These are phyloP conservation scores for Neoarius graeffei DNA, from an alignment of 2,113 vertebrate species.

Conservation along the genomic window DNA sequence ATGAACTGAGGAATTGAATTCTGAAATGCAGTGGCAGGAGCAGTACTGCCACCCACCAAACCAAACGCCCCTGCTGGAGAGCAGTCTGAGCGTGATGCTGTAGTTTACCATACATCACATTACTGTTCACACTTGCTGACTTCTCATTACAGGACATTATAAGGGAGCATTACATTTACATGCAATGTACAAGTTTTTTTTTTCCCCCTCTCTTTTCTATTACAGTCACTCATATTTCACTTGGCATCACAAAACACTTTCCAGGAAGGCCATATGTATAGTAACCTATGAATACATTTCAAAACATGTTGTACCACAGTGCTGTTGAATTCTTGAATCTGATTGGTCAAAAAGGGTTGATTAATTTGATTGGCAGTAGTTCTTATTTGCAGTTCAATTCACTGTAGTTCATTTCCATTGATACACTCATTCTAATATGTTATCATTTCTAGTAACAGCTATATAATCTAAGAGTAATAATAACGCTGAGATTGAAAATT, in stretches of 20 bases:
- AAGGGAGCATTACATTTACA: constrained; percentile 49
- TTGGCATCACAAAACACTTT: background rate
- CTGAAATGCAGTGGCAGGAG: constrained; percentile 44
- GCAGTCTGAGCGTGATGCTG: constrained; percentile 48
- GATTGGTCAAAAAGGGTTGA: background rate
- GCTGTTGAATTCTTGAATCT: background rate
- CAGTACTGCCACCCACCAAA: constrained; percentile 36
- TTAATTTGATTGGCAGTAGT: background rate
- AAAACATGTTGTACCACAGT: background rate
- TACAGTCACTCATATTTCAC: background rate
- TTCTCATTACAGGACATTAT: constrained; percentile 63
- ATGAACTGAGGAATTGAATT: constrained; percentile 62
- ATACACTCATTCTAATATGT: background rate
- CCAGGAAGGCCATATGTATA: background rate
- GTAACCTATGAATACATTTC: background rate
- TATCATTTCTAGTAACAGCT: background rate
- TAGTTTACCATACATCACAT: constrained; percentile 56
- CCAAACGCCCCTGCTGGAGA: constrained; percentile 46
- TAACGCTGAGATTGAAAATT: background rate
- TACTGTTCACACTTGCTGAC: constrained; percentile 52
- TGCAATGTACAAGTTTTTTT: background rate
- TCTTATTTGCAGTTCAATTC: background rate
- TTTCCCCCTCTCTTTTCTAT: background rate
- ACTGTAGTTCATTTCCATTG: background rate
- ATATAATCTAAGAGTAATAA: background rate